Evolutionary conservation across 2,888 invertebrate species (phyloP).

Genomic region (Lithophane leautieri): DNA sequence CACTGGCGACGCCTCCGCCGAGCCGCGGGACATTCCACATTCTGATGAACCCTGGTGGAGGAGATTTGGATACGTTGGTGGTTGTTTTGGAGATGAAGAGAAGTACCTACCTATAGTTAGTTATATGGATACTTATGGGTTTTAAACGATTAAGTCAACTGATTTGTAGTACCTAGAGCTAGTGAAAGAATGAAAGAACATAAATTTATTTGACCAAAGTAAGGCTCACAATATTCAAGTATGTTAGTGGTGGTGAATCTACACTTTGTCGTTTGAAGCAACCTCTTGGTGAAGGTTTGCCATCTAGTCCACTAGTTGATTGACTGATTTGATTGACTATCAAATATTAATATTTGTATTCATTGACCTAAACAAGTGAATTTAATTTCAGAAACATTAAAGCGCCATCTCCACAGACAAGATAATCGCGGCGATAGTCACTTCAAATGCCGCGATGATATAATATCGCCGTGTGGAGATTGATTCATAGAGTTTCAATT

Average conservation of each 20-base stretch:
- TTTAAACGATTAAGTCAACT: not conserved
- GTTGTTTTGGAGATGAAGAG: not conserved
- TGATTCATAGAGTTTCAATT: too few species aligned
- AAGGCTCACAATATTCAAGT: too few species aligned
- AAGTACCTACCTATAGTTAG: too few species aligned
- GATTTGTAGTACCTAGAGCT: too few species aligned
- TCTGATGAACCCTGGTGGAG: slow-evolving; percentile 84
- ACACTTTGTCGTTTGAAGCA: not conserved
- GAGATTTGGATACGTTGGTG: not conserved
- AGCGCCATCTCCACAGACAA: too few species aligned
- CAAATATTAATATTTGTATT: not conserved
- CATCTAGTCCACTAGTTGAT: not conserved
- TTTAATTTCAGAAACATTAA: not conserved
- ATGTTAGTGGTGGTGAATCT: not conserved
- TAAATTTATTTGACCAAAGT: too few species aligned
- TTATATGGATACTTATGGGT: not conserved
- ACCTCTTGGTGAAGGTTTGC: not conserved
- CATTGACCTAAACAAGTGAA: not conserved
- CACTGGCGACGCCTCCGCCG: slow-evolving; percentile 85
- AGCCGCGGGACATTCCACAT: slow-evolving; percentile 87
- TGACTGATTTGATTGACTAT: too few species aligned
- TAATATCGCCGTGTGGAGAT: too few species aligned
- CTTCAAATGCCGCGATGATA: too few species aligned
- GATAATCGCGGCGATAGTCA: too few species aligned
- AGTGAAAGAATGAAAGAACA: too few species aligned